A percentile compares a stretch with the other conserved stretches of the same genome.
Evolutionary conservation across 2,113 vertebrate genomes (phyloP).

Genomic region (Misgurnus mizolepis): DNA sequence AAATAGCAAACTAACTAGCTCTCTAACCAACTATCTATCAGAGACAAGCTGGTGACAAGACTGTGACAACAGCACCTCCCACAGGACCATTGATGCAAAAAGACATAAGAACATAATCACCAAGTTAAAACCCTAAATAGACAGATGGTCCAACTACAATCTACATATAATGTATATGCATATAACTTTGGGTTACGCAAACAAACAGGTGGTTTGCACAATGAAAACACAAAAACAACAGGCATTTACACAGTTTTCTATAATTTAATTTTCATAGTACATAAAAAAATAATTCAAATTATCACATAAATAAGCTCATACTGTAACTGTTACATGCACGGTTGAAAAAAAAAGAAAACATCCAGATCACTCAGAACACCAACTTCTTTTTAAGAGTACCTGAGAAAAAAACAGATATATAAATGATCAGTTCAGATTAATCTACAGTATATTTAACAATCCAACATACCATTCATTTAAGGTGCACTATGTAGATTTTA

Average conservation of each 20-base stretch:
- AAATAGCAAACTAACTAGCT: too few species aligned
- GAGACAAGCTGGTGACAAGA: background rate
- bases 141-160: too few species aligned
- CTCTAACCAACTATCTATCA: background rate
- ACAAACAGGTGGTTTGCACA: background rate
- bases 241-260: slow-evolving; percentile 16
- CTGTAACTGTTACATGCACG: slow-evolving; percentile 17
- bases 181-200: too few species aligned
- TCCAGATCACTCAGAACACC: slow-evolving; percentile 68
- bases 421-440: too few species aligned
- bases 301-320: slow-evolving; percentile 54
- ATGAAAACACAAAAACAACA: background rate
- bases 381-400: slow-evolving; percentile 78
- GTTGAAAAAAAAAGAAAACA: slow-evolving; percentile 9
- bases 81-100: background rate
- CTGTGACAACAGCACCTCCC: slow-evolving; percentile 38
- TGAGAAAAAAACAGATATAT: slow-evolving; percentile 56
- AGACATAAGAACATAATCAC: too few species aligned
- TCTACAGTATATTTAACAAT: too few species aligned
- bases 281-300: slow-evolving; percentile 62
- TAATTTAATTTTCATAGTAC: slow-evolving; percentile 67
- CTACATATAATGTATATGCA: too few species aligned
- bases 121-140: too few species aligned
- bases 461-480: too few species aligned
- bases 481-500: too few species aligned